Percentiles rank a stretch among this genome's conserved stretches.
phyloP scores from a whole-genome alignment of 2,888 invertebrate genomes.

The Ormyrus pomaceus region DNA sequence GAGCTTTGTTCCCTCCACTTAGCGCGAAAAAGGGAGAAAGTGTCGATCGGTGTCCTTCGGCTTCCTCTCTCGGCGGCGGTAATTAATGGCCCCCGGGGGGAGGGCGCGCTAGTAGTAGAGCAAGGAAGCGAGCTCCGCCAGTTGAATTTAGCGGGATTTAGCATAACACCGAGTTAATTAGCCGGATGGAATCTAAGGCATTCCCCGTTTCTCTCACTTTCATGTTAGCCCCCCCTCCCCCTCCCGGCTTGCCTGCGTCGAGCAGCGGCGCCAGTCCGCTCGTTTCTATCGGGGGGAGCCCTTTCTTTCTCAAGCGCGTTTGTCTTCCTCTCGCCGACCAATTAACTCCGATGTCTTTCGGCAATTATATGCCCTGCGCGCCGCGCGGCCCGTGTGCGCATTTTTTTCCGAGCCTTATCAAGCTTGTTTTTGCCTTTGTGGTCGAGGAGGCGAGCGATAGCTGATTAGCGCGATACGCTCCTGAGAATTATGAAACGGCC shows the following conservation, averaged over 20 bases:
- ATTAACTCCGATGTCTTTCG: slow-evolving; percentile 53
- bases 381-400: background rate
- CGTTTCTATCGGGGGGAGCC: slow-evolving; percentile 25
- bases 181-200: slow-evolving; percentile 72
- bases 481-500: slow-evolving; percentile 29
- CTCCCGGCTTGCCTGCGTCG: background rate
- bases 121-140: slow-evolving; percentile 24
- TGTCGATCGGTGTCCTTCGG: slow-evolving; percentile 44
- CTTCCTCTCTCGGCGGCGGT: slow-evolving; percentile 7
- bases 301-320: slow-evolving; percentile 24
- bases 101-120: slow-evolving; percentile 8
- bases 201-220: slow-evolving; percentile 55
- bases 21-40: slow-evolving; percentile 4
- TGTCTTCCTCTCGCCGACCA: slow-evolving; percentile 49
- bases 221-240: background rate
- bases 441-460: background rate
- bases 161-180: slow-evolving; percentile 75
- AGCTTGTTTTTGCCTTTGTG: background rate
- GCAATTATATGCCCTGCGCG: slow-evolving; percentile 32
- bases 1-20: slow-evolving; percentile 45
- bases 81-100: slow-evolving; percentile 48
- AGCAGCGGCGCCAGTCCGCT: slow-evolving; percentile 67
- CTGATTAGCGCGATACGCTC: too few species aligned
- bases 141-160: slow-evolving; percentile 72
- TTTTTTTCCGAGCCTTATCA: slow-evolving; percentile 18